Conservation (phyloP, 2,797 vertebrate genomes). For the Gila robusta region DNA sequence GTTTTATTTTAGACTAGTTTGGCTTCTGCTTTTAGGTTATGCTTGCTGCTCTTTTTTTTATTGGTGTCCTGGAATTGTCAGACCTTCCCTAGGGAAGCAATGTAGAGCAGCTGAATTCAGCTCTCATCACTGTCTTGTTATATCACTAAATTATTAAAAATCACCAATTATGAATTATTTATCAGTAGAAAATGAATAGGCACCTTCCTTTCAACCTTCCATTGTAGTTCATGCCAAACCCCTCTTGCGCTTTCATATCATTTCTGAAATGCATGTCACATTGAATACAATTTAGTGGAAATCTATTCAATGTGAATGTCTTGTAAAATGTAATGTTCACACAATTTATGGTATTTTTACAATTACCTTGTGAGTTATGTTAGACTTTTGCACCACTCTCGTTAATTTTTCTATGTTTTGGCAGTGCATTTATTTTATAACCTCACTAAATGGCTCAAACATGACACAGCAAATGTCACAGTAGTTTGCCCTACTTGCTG, state of each 20-base stretch:
- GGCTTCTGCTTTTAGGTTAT: neutral
- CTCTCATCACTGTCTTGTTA: slow-evolving; percentile 73
- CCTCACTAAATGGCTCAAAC: slow-evolving; percentile 46
- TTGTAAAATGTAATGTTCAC: neutral
- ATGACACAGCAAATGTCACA: slow-evolving; percentile 66
- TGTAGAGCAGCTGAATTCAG: slow-evolving; percentile 59
- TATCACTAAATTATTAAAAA: slow-evolving; percentile 79
- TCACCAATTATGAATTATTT: slow-evolving; percentile 73
- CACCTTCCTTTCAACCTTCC: slow-evolving; percentile 47
- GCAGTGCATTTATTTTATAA: slow-evolving; percentile 21
- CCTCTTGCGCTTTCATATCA: slow-evolving; percentile 54
- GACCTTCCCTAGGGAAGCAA: slow-evolving; percentile 42
- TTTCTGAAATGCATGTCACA: slow-evolving; percentile 29
- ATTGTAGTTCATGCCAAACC: slow-evolving; percentile 58
- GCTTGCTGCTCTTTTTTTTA: neutral
- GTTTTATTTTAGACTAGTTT: neutral
- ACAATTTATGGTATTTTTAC: neutral
- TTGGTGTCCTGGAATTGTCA: slow-evolving; percentile 55
- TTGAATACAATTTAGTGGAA: neutral
- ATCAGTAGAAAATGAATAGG: slow-evolving; percentile 66
- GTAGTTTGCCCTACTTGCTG: slow-evolving; percentile 60
- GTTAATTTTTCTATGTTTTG: neutral
- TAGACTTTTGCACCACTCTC: neutral
- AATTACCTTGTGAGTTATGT: neutral
- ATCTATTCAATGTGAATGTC: neutral